These are phyloP conservation scores for Cochlearius cochlearius DNA, from an alignment of 2,113 vertebrate genomes.

Conservation along the genomic window DNA sequence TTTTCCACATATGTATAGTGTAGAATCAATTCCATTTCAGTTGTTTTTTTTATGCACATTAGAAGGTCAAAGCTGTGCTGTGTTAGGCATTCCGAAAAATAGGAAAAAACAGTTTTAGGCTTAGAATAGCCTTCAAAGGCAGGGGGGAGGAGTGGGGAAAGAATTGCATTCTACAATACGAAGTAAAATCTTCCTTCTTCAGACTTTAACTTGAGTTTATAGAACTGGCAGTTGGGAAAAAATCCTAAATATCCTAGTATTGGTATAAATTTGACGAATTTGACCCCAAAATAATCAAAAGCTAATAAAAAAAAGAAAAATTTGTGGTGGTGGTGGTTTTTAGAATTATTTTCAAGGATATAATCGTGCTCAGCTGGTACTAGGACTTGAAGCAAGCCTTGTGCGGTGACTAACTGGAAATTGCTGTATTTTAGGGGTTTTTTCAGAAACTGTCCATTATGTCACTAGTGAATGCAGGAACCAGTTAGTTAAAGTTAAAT, in stretches of 20 bases:
- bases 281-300: not conserved
- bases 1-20: constrained; percentile 76
- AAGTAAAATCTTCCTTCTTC: not conserved
- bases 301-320: not conserved
- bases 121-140: not conserved
- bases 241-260: not conserved
- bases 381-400: not conserved
- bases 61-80: not conserved
- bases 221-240: not conserved
- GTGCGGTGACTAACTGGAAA: not conserved
- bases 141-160: not conserved
- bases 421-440: not conserved
- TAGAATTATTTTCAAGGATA: not conserved
- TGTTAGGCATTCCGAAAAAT: not conserved
- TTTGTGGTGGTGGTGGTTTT: not conserved
- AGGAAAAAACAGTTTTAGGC: not conserved
- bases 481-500: not conserved
- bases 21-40: constrained; percentile 52
- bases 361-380: not conserved
- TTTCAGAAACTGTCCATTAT: not conserved
- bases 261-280: not conserved
- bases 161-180: not conserved
- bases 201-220: not conserved
- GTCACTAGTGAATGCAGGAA: not conserved
- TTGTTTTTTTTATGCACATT: not conserved